Evolutionary conservation across 2,888 invertebrate species (phyloP), one percentile per base, ranked within the genome.

Genomic region (Andrena flavipes): DNA sequence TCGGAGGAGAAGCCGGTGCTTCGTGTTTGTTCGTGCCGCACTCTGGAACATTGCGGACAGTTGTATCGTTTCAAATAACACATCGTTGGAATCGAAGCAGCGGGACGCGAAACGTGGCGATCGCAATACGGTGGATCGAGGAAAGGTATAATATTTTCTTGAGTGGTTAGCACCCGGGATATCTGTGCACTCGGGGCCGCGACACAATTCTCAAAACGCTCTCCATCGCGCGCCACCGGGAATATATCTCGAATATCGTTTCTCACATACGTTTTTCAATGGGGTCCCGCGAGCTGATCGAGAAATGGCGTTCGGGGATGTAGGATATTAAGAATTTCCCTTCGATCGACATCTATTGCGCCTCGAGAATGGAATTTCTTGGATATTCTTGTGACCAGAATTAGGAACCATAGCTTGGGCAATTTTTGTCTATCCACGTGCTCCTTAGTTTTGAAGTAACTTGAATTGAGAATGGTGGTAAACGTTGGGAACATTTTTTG

Each of bases 111-210:
- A 23, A 30, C 70, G n/a, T 35, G 26, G 49, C 20, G 29, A 68
- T 72, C 67, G 84, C 71, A 76, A 69, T 67, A 71, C 49, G 68
- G 70, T 33, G 48, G 72, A 74, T 84, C 76, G 78, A 63, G 78
- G 81, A 76, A 84, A 84, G 71, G 81, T 84, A 79, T 64, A 79
- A 75, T 76, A 84, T 81, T 82, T 85, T 74, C 79, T 42, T 77
- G 84, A 84, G 78, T 78, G 84, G 85, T 74, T 85, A 71, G 76
- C 74, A 76, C 63, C 59, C 54, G 51, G 70, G 69, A 75, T 75
- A 77, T 72, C 51, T 49, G 48, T 70, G 48, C 69, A 13, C 23
- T 49, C 59, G 42, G 56, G 23, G 59, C 49, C 10, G 62, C 75
- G 75, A 76, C 76, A 83, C 82, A 80, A 83, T 80, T 83, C 80